A percentile compares a stretch with the other conserved stretches of the same genome.
Evolutionary conservation across 2,113 vertebrate species (phyloP).

Genomic region (Camelus dromedarius): DNA sequence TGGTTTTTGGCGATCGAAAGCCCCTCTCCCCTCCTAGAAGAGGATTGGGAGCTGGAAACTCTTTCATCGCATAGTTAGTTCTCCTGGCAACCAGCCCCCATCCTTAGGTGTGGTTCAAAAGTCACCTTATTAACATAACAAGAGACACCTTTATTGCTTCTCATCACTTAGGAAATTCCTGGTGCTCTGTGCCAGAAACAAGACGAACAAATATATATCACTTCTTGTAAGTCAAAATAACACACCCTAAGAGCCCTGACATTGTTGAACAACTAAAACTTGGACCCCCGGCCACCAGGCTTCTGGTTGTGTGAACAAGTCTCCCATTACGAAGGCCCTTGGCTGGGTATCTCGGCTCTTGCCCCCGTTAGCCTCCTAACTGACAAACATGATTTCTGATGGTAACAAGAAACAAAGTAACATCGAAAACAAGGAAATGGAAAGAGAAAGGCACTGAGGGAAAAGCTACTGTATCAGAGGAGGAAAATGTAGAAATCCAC

Average conservation of each 20-base stretch:
- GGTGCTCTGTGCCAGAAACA: background rate
- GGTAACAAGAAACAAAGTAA: background rate
- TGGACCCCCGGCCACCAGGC: background rate
- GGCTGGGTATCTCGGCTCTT: background rate
- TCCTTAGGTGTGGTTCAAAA: background rate
- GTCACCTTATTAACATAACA: background rate
- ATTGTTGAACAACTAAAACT: too few species aligned
- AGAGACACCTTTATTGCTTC: background rate
- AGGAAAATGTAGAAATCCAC: rapidly evolving
- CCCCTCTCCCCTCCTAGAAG: background rate
- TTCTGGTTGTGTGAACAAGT: background rate
- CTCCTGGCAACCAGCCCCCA: background rate
- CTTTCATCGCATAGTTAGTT: background rate
- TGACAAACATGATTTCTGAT: background rate
- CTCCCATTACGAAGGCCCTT: background rate
- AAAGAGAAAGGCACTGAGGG: background rate
- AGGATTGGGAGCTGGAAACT: too few species aligned
- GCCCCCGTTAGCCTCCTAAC: background rate
- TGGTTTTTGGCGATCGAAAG: too few species aligned
- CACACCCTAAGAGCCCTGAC: background rate
- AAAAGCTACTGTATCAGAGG: background rate
- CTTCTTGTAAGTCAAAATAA: background rate
- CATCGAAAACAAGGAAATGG: background rate
- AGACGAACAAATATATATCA: background rate
- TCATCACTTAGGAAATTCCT: background rate